Evolutionary conservation across 2,888 invertebrate genomes (phyloP).

Genomic region (Sycophila texana): DNA sequence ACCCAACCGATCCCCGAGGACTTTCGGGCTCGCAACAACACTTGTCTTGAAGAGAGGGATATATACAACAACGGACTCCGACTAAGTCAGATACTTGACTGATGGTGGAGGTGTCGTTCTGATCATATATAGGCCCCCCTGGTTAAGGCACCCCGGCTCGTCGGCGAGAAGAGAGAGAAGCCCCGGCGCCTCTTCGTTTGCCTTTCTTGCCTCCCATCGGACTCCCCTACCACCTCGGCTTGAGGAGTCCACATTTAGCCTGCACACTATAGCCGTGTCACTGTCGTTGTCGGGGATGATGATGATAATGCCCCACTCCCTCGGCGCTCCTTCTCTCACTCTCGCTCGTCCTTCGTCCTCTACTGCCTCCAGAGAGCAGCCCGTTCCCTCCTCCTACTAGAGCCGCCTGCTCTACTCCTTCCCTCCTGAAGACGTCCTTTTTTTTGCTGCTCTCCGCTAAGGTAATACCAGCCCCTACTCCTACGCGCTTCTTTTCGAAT

Average conservation of each 20-base stretch:
- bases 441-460: constrained; percentile 6
- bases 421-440: constrained; percentile 13
- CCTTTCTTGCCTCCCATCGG: constrained; percentile 35
- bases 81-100: constrained; percentile 72
- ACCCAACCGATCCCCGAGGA: constrained; percentile 67
- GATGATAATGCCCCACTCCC: constrained; percentile 39
- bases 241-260: not conserved
- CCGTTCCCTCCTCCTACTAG: not conserved
- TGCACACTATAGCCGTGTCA: constrained; percentile 23
- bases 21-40: constrained; percentile 64
- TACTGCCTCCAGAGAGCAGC: not conserved
- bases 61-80: constrained; percentile 50
- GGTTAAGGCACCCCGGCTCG: constrained; percentile 52
- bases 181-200: constrained; percentile 59
- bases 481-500: constrained; percentile 39
- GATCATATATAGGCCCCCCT: constrained; percentile 72
- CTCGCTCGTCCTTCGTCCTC: constrained; percentile 49
- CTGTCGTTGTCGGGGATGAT: constrained; percentile 48
- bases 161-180: constrained; percentile 54
- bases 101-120: constrained; percentile 69
- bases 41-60: not conserved
- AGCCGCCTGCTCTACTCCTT: not conserved
- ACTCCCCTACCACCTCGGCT: constrained; percentile 47
- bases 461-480: constrained; percentile 43
- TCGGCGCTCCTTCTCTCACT: constrained; percentile 2